phyloP scores from a whole-genome alignment of 1,140 invertebrate genomes.

The Heliconius hewitsoni region DNA sequence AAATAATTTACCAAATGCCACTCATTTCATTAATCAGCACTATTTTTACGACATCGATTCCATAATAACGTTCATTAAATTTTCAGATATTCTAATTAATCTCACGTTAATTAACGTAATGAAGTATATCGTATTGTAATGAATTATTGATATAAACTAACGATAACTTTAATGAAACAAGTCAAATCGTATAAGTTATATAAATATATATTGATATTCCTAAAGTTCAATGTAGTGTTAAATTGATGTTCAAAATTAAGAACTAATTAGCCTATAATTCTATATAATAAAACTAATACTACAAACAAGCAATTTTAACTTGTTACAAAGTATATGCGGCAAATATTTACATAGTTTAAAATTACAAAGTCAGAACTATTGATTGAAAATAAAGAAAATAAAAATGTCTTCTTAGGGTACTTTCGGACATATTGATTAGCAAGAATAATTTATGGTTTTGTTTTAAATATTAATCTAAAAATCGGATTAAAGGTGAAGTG shows the following conservation, averaged over 20 bases:
- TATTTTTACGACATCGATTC: neutral
- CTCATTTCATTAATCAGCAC: neutral
- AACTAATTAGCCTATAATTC: too few species aligned
- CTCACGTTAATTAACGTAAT: constrained; percentile 4
- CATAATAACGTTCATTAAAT: constrained; percentile 2
- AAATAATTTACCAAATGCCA: neutral
- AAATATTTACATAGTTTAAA: neutral
- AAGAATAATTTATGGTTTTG: neutral
- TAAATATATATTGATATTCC: too few species aligned
- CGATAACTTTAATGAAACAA: neutral
- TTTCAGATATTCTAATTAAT: neutral
- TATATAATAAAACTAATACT: too few species aligned
- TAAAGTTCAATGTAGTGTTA: too few species aligned
- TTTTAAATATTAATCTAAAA: constrained; percentile 3
- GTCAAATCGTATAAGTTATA: too few species aligned
- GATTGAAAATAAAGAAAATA: neutral
- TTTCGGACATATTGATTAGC: neutral
- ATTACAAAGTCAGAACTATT: neutral
- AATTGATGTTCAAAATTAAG: too few species aligned
- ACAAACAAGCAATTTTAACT: too few species aligned
- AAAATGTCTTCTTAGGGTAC: neutral
- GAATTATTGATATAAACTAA: neutral
- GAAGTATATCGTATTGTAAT: neutral
- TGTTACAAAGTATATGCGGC: neutral
- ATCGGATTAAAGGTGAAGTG: constrained; percentile 38